phyloP scores from a whole-genome alignment of 2,888 invertebrate genomes.

The Eristalis tenax region DNA sequence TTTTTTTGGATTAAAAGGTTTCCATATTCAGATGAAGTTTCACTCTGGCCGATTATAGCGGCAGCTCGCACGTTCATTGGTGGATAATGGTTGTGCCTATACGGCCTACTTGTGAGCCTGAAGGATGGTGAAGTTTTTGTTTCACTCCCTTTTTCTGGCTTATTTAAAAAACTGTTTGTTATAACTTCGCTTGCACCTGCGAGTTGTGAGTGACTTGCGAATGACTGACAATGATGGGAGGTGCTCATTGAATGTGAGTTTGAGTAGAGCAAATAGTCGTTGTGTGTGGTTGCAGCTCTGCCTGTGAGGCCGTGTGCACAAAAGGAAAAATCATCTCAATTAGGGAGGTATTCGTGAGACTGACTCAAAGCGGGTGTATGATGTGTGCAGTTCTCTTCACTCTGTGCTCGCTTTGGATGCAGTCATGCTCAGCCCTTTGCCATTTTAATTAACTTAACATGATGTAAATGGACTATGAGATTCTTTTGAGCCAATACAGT shows the following conservation, averaged over 20 bases:
- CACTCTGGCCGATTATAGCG: not conserved
- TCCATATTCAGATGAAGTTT: slow-evolving; percentile 14
- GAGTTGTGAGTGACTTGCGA: not conserved
- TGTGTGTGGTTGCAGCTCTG: not conserved
- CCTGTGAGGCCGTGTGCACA: not conserved
- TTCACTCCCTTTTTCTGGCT: not conserved
- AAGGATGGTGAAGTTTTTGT: not conserved
- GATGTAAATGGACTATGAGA: not conserved
- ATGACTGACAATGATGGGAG: not conserved
- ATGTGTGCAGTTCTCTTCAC: not conserved
- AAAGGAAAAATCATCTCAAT: not conserved
- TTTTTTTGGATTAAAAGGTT: slow-evolving; percentile 43
- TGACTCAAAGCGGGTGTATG: not conserved
- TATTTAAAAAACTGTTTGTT: not conserved
- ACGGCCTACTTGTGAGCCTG: not conserved
- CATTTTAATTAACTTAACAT: not conserved
- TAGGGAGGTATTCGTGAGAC: not conserved
- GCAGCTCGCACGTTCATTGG: not conserved
- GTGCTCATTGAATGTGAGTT: not conserved
- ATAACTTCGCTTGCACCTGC: not conserved
- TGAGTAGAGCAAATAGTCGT: not conserved
- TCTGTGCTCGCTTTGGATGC: not conserved
- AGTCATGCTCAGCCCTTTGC: not conserved
- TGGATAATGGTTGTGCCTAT: not conserved
- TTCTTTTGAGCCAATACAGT: not conserved